A percentile compares a stretch with the other conserved stretches of the same genome.
Conservation (phyloP, 2,113 vertebrate genomes). For the Amazona vittata region DNA sequence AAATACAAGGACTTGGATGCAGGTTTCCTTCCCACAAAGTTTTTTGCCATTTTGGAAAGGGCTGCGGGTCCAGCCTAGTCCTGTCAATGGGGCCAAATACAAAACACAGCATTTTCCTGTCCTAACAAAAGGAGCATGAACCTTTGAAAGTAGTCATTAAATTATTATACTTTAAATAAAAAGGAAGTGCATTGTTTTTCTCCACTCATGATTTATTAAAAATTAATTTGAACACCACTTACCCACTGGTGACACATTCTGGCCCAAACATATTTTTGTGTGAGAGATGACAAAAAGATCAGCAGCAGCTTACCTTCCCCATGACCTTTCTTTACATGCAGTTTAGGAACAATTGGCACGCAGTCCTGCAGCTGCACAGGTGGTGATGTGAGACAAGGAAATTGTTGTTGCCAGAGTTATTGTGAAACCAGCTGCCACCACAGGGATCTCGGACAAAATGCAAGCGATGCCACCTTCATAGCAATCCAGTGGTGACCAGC, state of each 20-base stretch:
- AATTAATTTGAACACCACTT: neutral
- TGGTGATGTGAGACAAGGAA: neutral
- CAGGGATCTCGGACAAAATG: fast-evolving
- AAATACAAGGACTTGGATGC: neutral
- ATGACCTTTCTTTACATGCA: neutral
- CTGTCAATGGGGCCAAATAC: neutral
- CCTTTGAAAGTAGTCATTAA: neutral
- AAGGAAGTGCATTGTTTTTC: neutral
- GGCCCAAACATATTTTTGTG: neutral
- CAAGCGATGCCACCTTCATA: neutral
- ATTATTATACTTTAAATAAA: neutral
- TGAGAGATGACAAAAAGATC: neutral
- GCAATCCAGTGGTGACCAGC: neutral
- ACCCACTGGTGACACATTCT: neutral
- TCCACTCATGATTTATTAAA: neutral
- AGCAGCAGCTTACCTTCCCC: neutral
- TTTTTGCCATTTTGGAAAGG: neutral
- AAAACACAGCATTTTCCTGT: neutral
- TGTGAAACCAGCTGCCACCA: neutral
- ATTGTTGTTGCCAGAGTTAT: neutral
- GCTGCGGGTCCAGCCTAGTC: neutral
- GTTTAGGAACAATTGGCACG: neutral
- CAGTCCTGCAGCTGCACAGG: neutral
- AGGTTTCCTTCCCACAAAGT: neutral
- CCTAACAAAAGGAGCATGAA: neutral